phyloP scores from a whole-genome alignment of 2,113 vertebrate genomes.

The Labrus mixtus region DNA sequence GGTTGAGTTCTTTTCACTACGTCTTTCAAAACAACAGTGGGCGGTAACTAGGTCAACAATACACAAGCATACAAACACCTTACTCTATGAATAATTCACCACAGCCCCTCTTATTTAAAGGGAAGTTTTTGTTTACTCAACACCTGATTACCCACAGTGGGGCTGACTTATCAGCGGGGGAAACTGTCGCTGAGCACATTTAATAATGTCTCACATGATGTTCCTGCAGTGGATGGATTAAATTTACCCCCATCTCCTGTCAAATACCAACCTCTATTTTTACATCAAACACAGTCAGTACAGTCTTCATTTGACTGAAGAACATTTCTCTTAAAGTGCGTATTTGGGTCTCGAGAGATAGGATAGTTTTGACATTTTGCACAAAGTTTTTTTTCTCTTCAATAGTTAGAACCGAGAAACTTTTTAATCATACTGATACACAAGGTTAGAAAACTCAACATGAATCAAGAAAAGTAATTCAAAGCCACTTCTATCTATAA shows the following conservation, averaged over 20 bases:
- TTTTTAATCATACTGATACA: neutral
- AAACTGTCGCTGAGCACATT: constrained; percentile 39
- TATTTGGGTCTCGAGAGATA: neutral
- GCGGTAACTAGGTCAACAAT: constrained; percentile 66
- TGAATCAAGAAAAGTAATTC: neutral
- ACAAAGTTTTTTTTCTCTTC: neutral
- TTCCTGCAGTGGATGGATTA: neutral
- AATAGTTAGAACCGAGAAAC: neutral
- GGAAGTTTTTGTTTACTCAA: constrained; percentile 64
- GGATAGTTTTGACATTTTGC: too few relatives aligned
- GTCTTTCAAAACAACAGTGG: constrained; percentile 55
- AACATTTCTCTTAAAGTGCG: neutral
- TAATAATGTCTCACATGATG: constrained; percentile 39
- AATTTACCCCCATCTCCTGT: constrained; percentile 16
- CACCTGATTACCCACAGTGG: constrained; percentile 66
- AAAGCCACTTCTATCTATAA: neutral
- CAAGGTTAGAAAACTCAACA: neutral
- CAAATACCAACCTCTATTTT: constrained; percentile 18
- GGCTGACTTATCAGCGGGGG: constrained; percentile 39
- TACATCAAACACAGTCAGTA: neutral
- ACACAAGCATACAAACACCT: constrained; percentile 48
- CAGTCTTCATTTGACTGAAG: neutral
- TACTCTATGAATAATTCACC: constrained; percentile 69
- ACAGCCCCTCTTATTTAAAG: constrained; percentile 43
- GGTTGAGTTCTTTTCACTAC: constrained; percentile 1